Evolutionary conservation across 2,888 invertebrate genomes (phyloP).

Genomic region (Chrysotoxum bicinctum): DNA sequence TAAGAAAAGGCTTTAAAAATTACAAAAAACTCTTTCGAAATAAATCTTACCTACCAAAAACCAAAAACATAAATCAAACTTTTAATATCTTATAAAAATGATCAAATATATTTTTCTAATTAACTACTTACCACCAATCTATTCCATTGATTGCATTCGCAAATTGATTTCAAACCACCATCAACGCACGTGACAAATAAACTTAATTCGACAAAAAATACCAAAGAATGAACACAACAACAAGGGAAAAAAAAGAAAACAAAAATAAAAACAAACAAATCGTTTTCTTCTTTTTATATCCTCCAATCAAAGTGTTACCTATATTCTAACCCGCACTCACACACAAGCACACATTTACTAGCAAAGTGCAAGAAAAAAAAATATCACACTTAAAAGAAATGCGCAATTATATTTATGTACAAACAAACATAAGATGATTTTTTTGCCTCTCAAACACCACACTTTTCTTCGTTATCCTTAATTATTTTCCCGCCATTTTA

Average conservation of each 20-base stretch:
- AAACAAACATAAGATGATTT: constrained; percentile 45
- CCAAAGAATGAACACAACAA: not conserved
- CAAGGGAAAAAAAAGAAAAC: not conserved
- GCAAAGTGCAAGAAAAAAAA: not conserved
- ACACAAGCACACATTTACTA: constrained; percentile 26
- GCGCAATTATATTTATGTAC: constrained; percentile 53
- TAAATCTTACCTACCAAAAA: too few species aligned
- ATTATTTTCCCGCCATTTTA: constrained; percentile 73
- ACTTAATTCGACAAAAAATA: constrained; percentile 6
- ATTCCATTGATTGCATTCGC: constrained; percentile 6
- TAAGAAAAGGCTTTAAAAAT: too few species aligned
- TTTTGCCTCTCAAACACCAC: constrained; percentile 12
- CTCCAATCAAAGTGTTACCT: constrained; percentile 46
- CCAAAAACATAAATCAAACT: too few species aligned
- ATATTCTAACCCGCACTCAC: constrained; percentile 19
- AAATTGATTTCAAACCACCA: not conserved
- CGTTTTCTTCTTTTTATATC: constrained; percentile 19
- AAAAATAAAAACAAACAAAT: constrained; percentile 16
- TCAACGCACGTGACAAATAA: constrained; percentile 26
- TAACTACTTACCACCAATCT: constrained; percentile 23
- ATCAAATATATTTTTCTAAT: not conserved
- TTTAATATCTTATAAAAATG: too few species aligned
- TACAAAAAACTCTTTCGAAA: too few species aligned
- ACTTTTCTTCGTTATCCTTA: constrained; percentile 44
- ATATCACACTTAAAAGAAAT: constrained; percentile 56